Evolutionary conservation across 1,140 invertebrate genomes (phyloP).

Genomic region (Drosophila tsacasi): DNA sequence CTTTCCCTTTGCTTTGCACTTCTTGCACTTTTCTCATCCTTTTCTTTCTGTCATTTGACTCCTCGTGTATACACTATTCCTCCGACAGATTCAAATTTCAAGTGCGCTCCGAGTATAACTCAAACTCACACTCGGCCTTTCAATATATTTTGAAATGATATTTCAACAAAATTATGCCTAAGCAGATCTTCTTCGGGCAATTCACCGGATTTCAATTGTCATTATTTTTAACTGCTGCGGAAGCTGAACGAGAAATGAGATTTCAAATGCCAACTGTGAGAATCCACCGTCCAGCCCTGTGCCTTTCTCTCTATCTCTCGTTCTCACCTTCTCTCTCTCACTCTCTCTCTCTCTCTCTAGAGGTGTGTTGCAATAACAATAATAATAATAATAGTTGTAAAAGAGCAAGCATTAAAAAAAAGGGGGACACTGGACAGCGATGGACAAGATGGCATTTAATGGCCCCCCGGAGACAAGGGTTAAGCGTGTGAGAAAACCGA

Average conservation of each 20-base stretch:
- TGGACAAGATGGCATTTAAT: conserved; percentile 67
- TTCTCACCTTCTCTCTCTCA: not conserved
- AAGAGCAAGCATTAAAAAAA: conserved; percentile 41
- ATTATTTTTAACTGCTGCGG: conserved; percentile 79
- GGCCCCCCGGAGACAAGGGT: conserved; percentile 69
- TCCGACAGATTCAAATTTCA: not conserved
- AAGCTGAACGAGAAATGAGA: conserved; percentile 57
- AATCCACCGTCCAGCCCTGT: not conserved
- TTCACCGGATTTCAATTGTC: conserved; percentile 73
- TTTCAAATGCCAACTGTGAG: conserved; percentile 71
- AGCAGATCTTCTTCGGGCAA: conserved; percentile 33
- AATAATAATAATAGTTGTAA: conserved; percentile 52
- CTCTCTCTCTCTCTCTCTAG: not conserved
- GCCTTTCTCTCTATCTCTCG: not conserved
- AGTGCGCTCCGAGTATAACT: conserved; percentile 1
- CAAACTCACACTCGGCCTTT: conserved; percentile 1
- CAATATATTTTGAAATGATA: conserved; percentile 41
- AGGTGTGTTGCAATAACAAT: conserved; percentile 62
- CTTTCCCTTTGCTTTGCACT: too few relatives aligned
- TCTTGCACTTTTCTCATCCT: not conserved
- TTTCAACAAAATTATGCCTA: conserved; percentile 47
- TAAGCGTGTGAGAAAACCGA: conserved; percentile 66
- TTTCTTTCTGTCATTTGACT: not conserved
- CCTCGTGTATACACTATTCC: not conserved
- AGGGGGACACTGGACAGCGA: conserved; percentile 9